phyloP scores from a whole-genome alignment of 2,113 vertebrate species.

The Sitta europaea region DNA sequence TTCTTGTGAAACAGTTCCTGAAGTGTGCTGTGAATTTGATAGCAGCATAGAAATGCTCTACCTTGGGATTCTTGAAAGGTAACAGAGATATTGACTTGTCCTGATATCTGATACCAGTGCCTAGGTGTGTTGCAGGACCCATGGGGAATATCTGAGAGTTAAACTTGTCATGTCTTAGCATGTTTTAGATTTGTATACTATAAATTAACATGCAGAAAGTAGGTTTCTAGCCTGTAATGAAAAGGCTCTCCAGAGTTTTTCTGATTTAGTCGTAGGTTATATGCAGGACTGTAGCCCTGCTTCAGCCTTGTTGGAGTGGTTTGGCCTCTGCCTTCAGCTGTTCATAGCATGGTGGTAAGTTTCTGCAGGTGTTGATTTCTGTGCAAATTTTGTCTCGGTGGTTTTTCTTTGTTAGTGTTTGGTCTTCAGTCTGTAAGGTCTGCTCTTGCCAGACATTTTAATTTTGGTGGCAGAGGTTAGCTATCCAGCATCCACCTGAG shows the following conservation, averaged over 20 bases:
- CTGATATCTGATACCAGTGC: neutral
- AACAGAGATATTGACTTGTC: neutral
- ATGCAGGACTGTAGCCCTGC: neutral
- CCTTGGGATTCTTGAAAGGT: neutral
- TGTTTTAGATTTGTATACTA: neutral
- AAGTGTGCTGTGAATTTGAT: neutral
- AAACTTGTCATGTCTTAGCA: neutral
- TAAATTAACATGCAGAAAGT: neutral
- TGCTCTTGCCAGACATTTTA: neutral
- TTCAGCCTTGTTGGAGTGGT: neutral
- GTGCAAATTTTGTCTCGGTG: neutral
- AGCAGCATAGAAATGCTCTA: neutral
- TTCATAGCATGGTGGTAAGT: neutral
- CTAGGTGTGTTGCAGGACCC: neutral
- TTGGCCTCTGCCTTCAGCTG: neutral
- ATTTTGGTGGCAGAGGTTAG: neutral
- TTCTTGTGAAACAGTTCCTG: neutral
- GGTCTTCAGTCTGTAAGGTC: neutral
- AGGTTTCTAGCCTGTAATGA: neutral
- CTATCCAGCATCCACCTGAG: neutral
- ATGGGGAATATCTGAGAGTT: neutral
- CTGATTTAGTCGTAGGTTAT: neutral
- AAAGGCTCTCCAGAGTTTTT: neutral
- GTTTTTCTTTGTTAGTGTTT: neutral
- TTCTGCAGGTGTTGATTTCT: neutral